Percentiles rank a stretch among this genome's conserved stretches.
Conservation (phyloP, 2,888 invertebrate species). For the Ochlodes sylvanus region DNA sequence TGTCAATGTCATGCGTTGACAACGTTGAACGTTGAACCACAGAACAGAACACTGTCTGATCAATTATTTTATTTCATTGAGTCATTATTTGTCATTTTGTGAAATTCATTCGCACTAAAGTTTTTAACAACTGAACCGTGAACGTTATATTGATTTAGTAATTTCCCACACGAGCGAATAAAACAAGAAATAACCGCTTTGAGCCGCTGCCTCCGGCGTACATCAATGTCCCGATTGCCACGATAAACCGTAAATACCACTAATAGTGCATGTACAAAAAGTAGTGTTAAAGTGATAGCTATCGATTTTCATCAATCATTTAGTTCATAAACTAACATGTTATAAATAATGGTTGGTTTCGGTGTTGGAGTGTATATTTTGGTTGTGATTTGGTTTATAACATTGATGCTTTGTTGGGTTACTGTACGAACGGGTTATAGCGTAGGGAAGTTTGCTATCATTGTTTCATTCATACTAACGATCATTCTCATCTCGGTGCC, state of each 20-base stretch:
- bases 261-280: conserved; percentile 54
- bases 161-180: conserved; percentile 44
- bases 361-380: conserved; percentile 89
- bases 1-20: too few relatives aligned
- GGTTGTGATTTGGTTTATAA: conserved; percentile 86
- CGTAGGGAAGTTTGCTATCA: conserved; percentile 86
- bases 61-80: too few relatives aligned
- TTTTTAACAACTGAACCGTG: not conserved
- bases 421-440: conserved; percentile 87
- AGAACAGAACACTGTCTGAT: too few relatives aligned
- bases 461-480: conserved; percentile 83
- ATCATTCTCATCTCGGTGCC: conserved; percentile 86
- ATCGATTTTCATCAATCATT: conserved; percentile 7
- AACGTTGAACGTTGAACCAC: too few relatives aligned
- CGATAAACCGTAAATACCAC: conserved; percentile 54
- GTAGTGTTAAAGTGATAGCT: conserved; percentile 26
- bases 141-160: conserved; percentile 48
- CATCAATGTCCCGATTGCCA: conserved; percentile 52
- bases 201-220: conserved; percentile 40
- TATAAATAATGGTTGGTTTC: conserved; percentile 70
- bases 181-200: conserved; percentile 54
- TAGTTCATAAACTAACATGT: not conserved
- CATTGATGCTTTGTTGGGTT: conserved; percentile 86
- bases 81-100: not conserved
- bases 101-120: not conserved